A percentile compares a stretch with the other conserved stretches of the same genome.
Conservation (phyloP, 2,113 vertebrate genomes). For the Ranitomeya variabilis region DNA sequence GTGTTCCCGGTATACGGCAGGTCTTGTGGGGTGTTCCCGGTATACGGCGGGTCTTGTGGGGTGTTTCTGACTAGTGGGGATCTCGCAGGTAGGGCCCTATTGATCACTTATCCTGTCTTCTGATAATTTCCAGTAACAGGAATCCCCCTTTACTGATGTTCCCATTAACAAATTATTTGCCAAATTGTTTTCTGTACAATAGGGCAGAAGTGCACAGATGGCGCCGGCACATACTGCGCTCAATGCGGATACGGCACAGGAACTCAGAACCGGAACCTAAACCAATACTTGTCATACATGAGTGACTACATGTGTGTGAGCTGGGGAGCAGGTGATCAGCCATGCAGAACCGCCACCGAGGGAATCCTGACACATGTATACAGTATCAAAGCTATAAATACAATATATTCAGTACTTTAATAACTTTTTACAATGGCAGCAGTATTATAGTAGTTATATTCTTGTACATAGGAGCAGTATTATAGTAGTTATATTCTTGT, state of each 20-base stretch:
- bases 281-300: background rate
- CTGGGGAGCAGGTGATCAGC: background rate
- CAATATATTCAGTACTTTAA: too few species aligned
- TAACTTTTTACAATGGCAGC: background rate
- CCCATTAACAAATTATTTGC: background rate
- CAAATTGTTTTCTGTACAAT: background rate
- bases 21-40: too few species aligned
- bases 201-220: too few species aligned
- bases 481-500: background rate
- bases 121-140: too few species aligned
- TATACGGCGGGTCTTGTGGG: too few species aligned
- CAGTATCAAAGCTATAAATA: background rate
- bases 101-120: too few species aligned
- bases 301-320: background rate
- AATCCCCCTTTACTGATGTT: background rate
- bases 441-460: slow-evolving; percentile 2
- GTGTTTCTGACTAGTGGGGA: too few species aligned
- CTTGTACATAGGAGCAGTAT: background rate
- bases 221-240: background rate
- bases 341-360: background rate
- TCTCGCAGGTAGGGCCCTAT: too few species aligned
- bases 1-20: too few species aligned
- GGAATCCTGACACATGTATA: background rate
- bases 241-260: background rate
- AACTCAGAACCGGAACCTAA: background rate